Base-by-base conservation (phyloP, 2,797 vertebrate genomes). In the Tachyglossus aculeatus region DNA sequence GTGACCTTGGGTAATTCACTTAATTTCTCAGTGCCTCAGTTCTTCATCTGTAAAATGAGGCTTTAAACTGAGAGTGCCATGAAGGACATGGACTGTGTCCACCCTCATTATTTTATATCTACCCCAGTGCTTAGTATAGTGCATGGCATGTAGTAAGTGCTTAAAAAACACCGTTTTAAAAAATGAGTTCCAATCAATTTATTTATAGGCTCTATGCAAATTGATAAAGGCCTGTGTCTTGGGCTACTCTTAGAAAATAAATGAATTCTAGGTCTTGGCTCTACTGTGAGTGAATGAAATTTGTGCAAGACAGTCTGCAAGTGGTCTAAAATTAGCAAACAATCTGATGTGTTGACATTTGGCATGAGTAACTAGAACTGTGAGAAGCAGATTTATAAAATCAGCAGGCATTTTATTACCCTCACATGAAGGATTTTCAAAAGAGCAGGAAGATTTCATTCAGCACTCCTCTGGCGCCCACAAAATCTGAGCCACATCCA, bases 241-340 rank as follows among this genome's bases (percentile, higher is more conserved):
- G 29, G 29, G 18, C 48, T 51, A 32, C 29, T n/a, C 9, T 51
- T 51, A n/a, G n/a, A 24, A 24, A 38, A 19, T 0, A 22, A 48
- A 54, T n/a, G 31, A 16, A 22, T 1, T 8, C 57, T 7, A 53
- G 50, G 10, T 21, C 45, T 34, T 57, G 31, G 33, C 54, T 14
- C 11, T 25, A n/a, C 38, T 2, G 11, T 33, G 45, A 64, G 45
- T 59, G 67, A 41, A 59, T 56, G 60, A 53, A 40, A 21, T 2
- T 41, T 58, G 68, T 64, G 59, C 9, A 5, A 71, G 78, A 32
- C 67, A 22, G 61, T 22, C 15, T 1, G 38, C 14, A 34, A 47
- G 29, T 36, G 54, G 47, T 48, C 63, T 70, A 78, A 72, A 82
- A 77, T 78, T 50, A 74, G 64, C 71, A 66, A 43, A 31, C 44